Base-by-base conservation (phyloP, 2,113 vertebrate genomes). In the Parotia lawesii region DNA sequence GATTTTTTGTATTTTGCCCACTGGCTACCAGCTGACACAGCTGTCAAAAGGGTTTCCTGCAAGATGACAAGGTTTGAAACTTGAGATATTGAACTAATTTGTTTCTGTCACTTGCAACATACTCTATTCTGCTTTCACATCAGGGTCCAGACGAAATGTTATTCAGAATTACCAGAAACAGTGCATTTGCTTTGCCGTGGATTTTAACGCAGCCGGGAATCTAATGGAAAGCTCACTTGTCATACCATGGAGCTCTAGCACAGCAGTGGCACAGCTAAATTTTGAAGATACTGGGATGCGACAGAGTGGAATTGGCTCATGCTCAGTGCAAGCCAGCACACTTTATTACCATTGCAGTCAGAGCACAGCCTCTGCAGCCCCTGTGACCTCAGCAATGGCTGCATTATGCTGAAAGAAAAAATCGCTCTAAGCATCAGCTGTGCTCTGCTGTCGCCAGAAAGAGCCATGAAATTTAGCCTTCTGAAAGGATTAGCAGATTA, bases 281-380 rank as follows among this genome's bases (percentile, higher is more conserved):
- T 93, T 38, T 80, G 54, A 93, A 93, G 77, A 57, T 19, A 31
- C 16, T 54, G 66, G 65, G 84, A 90, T 71, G 64, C 0, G 2
- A 65, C 66, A 76, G 82, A 83, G 45, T 29, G 47, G 65, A 84
- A 85, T 88, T 92, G 76, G 69, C 71, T 88, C 58, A 45, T 73
- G 44, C 69, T 86, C 94, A 74, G 64, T 80, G 54, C 78, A 66
- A 82, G 42, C 18, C 57, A 91, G 66, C 25, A 4, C 58, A 28
- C 29, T 89, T 92, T 73, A 61, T 65, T 76, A 65, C 51, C 89
- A 82, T 11, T 86, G 66, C 87, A 93, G 85, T 54, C 80, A 95
- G 67, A 94, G 53, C 76, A 88, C 79, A 84, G 84, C 71, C 77
- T 54, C 93, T 47, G 82, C 80, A 95, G 81, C 65, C 66, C 70